Evolutionary conservation across 2,797 vertebrate species (phyloP), one percentile per base, ranked within the genome.

Genomic region (Thaleichthys pacificus): DNA sequence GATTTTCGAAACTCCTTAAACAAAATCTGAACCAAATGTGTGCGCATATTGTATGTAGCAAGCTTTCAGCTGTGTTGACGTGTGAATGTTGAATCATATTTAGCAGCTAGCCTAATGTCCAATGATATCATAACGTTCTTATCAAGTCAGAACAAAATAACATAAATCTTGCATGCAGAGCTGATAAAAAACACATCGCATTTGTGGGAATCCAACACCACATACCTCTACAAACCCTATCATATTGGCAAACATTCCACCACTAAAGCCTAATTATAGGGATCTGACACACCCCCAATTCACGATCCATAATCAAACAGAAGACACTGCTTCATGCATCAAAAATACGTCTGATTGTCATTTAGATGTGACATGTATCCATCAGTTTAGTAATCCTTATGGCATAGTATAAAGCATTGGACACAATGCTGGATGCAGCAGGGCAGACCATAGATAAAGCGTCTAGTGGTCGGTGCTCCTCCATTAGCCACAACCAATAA

Each of bases 401-500:
- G 21, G n/a, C 8, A 60, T 60, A 60, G 2, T 24, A 21, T 19
- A 56, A 56, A 17, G 6, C 51, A n/a, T n/a, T 47, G 9, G 42
- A 47, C 51, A 56, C 51, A 56, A 5, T 38, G 32, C 61, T 63
- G 28, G 63, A 68, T 60, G 60, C 35, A 71, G 30, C 51, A 15
- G 42, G 61, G 49, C 47, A 32, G 21, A 78, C 69, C 77, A 77
- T 73, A 79, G 73, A 77, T 67, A 74, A 77, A 73, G 42, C 68
- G 72, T 61, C 61, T 42, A 70, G 54, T 61, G 60, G 71, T 76
- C 73, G 71, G 62, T 47, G 42, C 72, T 54, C 49, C 26, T 9
- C 47, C 12, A 30, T 15, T 14, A 64, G 69, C 71, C 78, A 71
- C 70, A 38, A 78, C 57, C 47, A 66, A 75, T 70, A 66, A 57